phyloP scores from a whole-genome alignment of 2,113 vertebrate genomes.

The Phocoena sinus region DNA sequence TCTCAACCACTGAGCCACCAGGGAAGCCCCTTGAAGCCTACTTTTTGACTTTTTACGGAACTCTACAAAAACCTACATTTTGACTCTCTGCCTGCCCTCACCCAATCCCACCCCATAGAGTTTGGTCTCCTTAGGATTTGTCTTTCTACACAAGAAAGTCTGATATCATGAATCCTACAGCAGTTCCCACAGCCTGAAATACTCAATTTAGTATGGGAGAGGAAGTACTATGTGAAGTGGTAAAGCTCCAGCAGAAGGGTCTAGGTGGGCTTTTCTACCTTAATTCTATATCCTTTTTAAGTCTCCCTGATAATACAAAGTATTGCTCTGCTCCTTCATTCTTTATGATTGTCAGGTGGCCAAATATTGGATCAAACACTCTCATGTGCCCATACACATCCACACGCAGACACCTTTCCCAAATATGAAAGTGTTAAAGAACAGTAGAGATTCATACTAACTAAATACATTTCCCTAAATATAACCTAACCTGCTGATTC shows the following conservation, averaged over 20 bases:
- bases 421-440: neutral
- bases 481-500: neutral
- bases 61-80: neutral
- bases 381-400: no score
- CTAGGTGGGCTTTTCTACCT: neutral
- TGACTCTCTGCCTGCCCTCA: neutral
- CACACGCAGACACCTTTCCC: neutral
- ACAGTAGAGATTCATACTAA: neutral
- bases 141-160: neutral
- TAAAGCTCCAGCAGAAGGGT: neutral
- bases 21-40: no score
- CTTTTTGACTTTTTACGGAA: neutral
- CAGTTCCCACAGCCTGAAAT: neutral
- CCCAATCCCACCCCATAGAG: neutral
- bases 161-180: neutral
- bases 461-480: neutral
- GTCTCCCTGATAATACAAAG: neutral
- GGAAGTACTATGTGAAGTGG: neutral
- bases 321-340: neutral
- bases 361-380: neutral
- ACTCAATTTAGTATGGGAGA: neutral
- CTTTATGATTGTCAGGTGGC: neutral
- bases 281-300: neutral
- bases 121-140: neutral
- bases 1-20: no score